Base-by-base conservation (phyloP, 2,113 vertebrate species). In the Probosciger aterrimus region DNA sequence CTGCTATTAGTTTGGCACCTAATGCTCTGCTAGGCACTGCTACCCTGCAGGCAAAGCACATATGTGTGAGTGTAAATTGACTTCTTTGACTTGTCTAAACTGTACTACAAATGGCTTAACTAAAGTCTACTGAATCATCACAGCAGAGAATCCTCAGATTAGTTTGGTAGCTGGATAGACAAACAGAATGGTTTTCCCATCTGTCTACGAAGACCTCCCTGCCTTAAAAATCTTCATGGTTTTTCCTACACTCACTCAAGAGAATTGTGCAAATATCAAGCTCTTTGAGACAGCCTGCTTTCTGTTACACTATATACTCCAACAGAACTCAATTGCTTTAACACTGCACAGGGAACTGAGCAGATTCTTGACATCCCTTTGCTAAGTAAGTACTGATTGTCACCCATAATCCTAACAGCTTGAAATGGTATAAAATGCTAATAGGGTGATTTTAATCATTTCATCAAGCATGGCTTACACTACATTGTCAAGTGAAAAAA, bases 321-420 rank as follows among this genome's bases (percentile, higher is more conserved):
- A 91, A 77, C 9, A 65, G 44, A 91, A 17, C 14, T 91, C 83
- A 92, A 92, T 53, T 91, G 59, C 53, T 95, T 92, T 81, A 88
- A 62, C 53, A 35, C 65, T 91, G 41, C 75, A 69, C 16, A 20
- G 53, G 59, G 37, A 96, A 86, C 20, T 10, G 49, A n/a, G 18
- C 17, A 83, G 27, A 91, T 52, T 67, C 57, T 95, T 93, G 64
- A 91, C 59, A 82, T 39, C 25, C 25, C 35, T 84, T 73, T 92
- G 43, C 79, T 63, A 95, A 82, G 22, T 86, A 75, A 67, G 33
- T 55, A 91, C 33, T 39, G 43, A 80, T 67, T 88, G 82, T 90
- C 88, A 76, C 6, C 18, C 63, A 94, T 63, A 82, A 88, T 62
- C 30, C 49, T 88, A 82, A 82, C 20, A 52, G 75, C 57, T 35